A percentile compares a stretch with the other conserved stretches of the same genome.
phyloP scores from a whole-genome alignment of 2,113 vertebrate species.

The Salvelinus alpinus region DNA sequence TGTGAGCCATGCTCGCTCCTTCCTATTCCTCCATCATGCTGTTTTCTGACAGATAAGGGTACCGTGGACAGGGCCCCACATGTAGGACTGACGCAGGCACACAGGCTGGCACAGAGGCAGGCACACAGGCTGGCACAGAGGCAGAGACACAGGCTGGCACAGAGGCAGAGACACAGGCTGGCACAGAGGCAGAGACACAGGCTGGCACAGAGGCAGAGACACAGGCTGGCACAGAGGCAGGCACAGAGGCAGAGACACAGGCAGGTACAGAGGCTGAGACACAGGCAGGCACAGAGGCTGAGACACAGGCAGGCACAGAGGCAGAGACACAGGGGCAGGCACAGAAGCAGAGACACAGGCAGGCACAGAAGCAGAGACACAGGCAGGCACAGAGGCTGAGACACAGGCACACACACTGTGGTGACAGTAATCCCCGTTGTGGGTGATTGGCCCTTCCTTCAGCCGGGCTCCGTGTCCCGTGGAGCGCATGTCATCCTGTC shows the following conservation, averaged over 20 bases:
- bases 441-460: neutral
- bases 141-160: no score
- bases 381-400: no score
- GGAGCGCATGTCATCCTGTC: neutral
- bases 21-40: neutral
- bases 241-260: neutral
- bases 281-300: neutral
- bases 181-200: conserved; percentile 6
- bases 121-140: neutral
- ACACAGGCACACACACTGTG: no score
- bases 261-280: no score
- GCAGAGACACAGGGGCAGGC: neutral
- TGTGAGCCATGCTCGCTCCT: neutral
- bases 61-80: neutral
- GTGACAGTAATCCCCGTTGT: neutral
- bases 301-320: neutral
- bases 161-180: neutral
- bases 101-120: neutral
- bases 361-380: neutral
- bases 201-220: no score
- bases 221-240: no score
- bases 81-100: neutral
- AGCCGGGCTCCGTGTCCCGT: neutral
- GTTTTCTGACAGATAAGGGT: conserved; percentile 11
- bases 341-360: conserved; percentile 3